Conservation (phyloP, 2,888 invertebrate species). For the Lycia hirtaria region DNA sequence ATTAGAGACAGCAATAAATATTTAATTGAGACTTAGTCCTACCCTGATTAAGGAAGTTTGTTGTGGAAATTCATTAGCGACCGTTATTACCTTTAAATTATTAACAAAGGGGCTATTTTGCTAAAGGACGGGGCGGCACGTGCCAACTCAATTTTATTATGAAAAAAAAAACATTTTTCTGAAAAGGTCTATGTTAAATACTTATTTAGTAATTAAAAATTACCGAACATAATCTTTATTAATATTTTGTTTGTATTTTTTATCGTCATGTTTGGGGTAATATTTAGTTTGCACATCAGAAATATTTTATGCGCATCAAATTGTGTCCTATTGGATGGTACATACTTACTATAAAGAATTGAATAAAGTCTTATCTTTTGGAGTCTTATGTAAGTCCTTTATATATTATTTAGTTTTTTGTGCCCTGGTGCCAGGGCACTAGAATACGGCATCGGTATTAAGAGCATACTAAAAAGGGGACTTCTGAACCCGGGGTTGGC, state of each 20-base stretch:
- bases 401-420: too few relatives aligned
- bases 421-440: too few relatives aligned
- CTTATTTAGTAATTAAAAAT: neutral
- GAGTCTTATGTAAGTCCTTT: too few relatives aligned
- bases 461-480: too few relatives aligned
- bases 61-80: conserved; percentile 20
- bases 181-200: neutral
- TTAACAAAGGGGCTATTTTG: conserved; percentile 7
- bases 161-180: neutral
- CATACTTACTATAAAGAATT: too few relatives aligned
- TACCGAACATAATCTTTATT: neutral
- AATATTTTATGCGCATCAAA: neutral
- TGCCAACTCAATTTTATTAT: neutral
- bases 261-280: too few relatives aligned
- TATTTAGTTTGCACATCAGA: too few relatives aligned
- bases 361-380: too few relatives aligned
- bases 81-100: conserved; percentile 7
- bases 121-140: neutral
- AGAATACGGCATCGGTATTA: too few relatives aligned
- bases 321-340: neutral
- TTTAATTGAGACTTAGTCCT: conserved; percentile 39
- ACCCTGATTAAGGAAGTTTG: conserved; percentile 29
- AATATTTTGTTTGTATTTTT: too few relatives aligned
- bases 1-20: conserved; percentile 52
- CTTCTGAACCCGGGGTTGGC: too few relatives aligned